Percentiles rank a stretch among this genome's conserved stretches.
These are phyloP conservation scores for Drosophila imparisetae DNA, from an alignment of 2,888 invertebrate genomes.

Conservation along the genomic window DNA sequence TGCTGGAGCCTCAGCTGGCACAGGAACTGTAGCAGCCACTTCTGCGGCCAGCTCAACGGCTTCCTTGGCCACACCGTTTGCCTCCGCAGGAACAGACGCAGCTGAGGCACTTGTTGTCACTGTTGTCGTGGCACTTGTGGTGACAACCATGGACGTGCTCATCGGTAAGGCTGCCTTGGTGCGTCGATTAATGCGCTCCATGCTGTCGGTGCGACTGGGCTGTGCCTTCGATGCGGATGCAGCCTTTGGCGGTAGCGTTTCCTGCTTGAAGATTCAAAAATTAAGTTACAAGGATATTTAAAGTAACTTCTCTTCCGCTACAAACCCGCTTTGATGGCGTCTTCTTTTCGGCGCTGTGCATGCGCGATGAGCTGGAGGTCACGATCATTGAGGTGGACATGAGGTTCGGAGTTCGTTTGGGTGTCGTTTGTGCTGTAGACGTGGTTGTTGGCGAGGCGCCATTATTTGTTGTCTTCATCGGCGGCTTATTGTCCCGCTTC, in stretches of 20 bases:
- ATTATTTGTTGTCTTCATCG: constrained; percentile 81
- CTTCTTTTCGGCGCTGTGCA: constrained; percentile 82
- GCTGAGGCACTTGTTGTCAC: constrained; percentile 26
- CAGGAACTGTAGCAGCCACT: constrained; percentile 26
- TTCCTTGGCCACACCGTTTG: constrained; percentile 62
- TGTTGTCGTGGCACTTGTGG: constrained; percentile 28
- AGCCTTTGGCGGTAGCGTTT: constrained; percentile 65
- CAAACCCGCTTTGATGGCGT: constrained; percentile 82
- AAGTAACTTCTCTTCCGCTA: not conserved
- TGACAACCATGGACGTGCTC: constrained; percentile 76
- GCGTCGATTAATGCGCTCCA: constrained; percentile 65
- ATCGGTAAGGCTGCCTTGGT: constrained; percentile 63
- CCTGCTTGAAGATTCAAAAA: constrained; percentile 44
- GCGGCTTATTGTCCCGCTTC: constrained; percentile 85
- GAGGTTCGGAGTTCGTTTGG: constrained; percentile 83
- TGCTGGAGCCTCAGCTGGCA: constrained; percentile 15
- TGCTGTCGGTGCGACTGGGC: constrained; percentile 64
- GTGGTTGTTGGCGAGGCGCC: constrained; percentile 72
- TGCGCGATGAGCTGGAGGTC: constrained; percentile 80
- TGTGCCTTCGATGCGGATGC: constrained; percentile 70
- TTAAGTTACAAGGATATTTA: not conserved
- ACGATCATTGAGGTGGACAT: constrained; percentile 83
- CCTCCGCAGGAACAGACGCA: constrained; percentile 26
- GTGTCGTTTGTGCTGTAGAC: constrained; percentile 84
- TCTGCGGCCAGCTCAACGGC: constrained; percentile 25